phyloP scores from a whole-genome alignment of 1,140 invertebrate genomes.

The Ganaspis sp. region DNA sequence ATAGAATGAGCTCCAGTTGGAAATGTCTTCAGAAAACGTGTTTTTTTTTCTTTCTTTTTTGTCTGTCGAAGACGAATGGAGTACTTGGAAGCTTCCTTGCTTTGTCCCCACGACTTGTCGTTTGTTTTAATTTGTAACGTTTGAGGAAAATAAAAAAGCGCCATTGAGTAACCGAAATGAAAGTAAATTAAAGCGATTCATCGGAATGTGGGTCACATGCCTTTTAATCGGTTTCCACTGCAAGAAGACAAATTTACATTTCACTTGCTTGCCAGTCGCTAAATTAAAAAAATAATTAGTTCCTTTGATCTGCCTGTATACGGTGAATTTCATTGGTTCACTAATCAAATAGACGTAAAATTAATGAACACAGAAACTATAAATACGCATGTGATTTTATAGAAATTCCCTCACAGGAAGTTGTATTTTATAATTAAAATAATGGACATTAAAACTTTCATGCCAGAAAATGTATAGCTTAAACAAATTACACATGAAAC shows the following conservation, averaged over 20 bases:
- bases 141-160: background rate
- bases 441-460: background rate
- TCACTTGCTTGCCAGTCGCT: slow-evolving; percentile 7
- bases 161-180: background rate
- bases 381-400: background rate
- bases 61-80: background rate
- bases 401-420: background rate
- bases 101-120: background rate
- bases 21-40: background rate
- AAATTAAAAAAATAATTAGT: slow-evolving; percentile 27
- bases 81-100: background rate
- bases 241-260: slow-evolving; percentile 20
- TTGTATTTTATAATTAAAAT: slow-evolving; percentile 12
- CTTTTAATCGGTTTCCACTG: slow-evolving; percentile 26
- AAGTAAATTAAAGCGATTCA: slow-evolving; percentile 24
- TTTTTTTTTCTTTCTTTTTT: background rate
- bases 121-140: slow-evolving; percentile 26
- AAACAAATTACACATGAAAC: slow-evolving; percentile 4
- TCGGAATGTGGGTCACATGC: slow-evolving; percentile 22
- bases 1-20: background rate
- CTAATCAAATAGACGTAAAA: background rate
- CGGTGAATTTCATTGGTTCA: background rate
- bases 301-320: slow-evolving; percentile 4
- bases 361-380: background rate
- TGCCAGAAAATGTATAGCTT: background rate